These are phyloP conservation scores for Graptemys geographica DNA, from an alignment of 2,797 vertebrate genomes.

Conservation along the genomic window DNA sequence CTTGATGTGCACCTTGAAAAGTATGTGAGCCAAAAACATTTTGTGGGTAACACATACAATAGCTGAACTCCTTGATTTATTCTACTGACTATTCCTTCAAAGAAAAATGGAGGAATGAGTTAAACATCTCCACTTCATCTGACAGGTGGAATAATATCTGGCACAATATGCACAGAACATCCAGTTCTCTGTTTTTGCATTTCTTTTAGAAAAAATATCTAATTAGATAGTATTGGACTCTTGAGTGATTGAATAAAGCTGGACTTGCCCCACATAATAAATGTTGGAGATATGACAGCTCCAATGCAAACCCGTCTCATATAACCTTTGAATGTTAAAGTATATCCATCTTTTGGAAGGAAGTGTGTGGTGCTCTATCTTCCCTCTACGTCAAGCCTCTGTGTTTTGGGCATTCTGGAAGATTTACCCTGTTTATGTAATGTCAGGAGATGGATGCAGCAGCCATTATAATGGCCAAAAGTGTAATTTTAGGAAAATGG, in stretches of 20 bases:
- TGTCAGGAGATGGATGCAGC: not conserved
- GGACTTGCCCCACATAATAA: not conserved
- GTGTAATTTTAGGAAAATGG: not conserved
- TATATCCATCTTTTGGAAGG: not conserved
- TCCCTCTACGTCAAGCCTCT: not conserved
- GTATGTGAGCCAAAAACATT: not conserved
- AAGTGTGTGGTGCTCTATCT: not conserved
- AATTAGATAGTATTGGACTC: not conserved
- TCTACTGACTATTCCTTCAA: not conserved
- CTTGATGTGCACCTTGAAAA: not conserved
- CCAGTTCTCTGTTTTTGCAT: not conserved
- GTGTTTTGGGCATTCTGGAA: not conserved
- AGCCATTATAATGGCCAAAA: not conserved
- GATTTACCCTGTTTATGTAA: not conserved
- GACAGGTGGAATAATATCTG: not conserved
- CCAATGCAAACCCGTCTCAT: not conserved
- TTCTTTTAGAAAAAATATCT: not conserved
- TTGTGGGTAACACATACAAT: not conserved
- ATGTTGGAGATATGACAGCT: not conserved
- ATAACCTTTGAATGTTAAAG: not conserved
- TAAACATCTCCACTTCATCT: not conserved
- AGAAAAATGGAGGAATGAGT: not conserved
- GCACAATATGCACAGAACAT: not conserved
- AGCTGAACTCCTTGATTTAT: not conserved
- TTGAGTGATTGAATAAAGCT: not conserved